phyloP scores from a whole-genome alignment of 2,113 vertebrate genomes.

The Proterorhinus semilunaris region DNA sequence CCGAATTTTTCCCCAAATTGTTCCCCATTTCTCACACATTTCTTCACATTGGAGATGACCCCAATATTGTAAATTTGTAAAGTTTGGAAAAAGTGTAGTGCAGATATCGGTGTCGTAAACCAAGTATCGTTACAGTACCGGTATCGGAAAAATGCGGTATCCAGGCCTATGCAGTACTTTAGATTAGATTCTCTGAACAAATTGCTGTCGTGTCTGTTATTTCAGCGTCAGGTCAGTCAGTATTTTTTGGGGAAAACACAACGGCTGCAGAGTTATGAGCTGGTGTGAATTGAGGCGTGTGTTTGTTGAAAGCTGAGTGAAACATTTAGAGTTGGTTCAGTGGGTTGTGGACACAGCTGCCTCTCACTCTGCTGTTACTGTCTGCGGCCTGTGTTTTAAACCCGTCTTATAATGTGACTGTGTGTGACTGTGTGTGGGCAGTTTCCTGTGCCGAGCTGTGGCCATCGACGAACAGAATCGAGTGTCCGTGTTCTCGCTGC shows the following conservation, averaged over 20 bases:
- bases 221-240: too few species aligned
- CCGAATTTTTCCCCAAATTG: too few species aligned
- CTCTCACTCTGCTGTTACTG: slow-evolving; percentile 19
- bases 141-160: too few species aligned
- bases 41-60: too few species aligned
- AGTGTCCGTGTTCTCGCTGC: slow-evolving; percentile 80
- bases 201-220: too few species aligned
- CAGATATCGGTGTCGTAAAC: too few species aligned
- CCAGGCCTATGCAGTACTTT: too few species aligned
- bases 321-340: background rate
- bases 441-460: slow-evolving; percentile 88
- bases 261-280: background rate
- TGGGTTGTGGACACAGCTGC: slow-evolving; percentile 39
- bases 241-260: background rate
- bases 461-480: slow-evolving; percentile 78
- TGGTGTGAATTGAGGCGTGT: background rate
- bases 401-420: slow-evolving; percentile 8
- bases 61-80: too few species aligned
- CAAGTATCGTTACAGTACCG: too few species aligned
- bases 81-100: too few species aligned
- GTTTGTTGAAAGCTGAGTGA: background rate
- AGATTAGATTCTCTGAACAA: too few species aligned
- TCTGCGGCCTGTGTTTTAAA: background rate
- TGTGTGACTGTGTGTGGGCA: slow-evolving; percentile 36
- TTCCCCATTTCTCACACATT: too few species aligned